These are phyloP conservation scores for Procavia capensis DNA, from an alignment of 2,113 vertebrate species.

Conservation along the genomic window DNA sequence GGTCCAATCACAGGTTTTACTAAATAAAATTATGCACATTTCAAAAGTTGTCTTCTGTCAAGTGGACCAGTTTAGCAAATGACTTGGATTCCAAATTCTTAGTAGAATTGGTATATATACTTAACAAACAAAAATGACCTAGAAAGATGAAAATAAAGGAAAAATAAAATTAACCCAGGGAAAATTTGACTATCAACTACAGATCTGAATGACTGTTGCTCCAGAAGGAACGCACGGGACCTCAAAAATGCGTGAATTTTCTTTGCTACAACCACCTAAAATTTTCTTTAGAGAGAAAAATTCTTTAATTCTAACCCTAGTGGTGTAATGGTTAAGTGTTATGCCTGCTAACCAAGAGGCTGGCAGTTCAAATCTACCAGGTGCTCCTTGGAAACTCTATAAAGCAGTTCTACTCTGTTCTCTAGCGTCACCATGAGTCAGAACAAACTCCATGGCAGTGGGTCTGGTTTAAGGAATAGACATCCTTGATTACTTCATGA, in stretches of 20 bases:
- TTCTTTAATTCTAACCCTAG: background rate
- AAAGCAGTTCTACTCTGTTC: no score
- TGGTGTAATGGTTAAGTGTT: no score
- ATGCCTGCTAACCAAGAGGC: no score
- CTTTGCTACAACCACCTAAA: background rate
- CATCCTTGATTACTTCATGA: background rate
- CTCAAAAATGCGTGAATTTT: background rate
- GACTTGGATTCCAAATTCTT: background rate
- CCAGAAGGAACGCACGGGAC: background rate
- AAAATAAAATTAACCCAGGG: background rate
- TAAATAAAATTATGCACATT: slow-evolving; percentile 18
- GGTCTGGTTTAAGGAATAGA: no score
- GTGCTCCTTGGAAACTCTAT: no score
- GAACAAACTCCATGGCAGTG: no score
- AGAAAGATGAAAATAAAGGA: background rate
- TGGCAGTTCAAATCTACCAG: no score
- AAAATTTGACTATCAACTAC: background rate
- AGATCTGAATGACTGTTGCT: background rate
- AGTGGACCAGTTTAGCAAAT: background rate
- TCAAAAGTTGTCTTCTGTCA: background rate
- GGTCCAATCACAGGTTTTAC: background rate
- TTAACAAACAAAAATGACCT: background rate
- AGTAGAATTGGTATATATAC: background rate
- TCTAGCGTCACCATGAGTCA: no score
- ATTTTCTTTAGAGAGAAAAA: background rate